Base-by-base conservation (phyloP, 2,113 vertebrate genomes). In the Globicephala melas region DNA sequence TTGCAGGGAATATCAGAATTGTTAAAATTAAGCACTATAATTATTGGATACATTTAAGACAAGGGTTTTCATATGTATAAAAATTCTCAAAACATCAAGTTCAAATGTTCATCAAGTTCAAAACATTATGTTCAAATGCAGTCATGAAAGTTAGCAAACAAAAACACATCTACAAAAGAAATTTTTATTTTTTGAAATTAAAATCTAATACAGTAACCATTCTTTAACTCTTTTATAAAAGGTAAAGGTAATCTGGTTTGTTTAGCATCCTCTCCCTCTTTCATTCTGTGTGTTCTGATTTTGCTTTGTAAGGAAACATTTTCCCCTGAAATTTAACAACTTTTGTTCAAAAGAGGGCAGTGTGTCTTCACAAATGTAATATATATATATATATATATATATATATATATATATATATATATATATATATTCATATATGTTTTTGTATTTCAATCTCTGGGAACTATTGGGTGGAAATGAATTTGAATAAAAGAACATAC, bases 271-370 rank as follows among this genome's bases (percentile, higher is more conserved):
- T 81, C 41, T 83, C 13, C 25, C 1, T 68, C 7, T 83, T 53
- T 95, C n/a, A 3, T 50, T 33, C 38, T 44, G 14, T 41, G 9
- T 21, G 31, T 23, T 79, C 23, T 95, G 20, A 25, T 68, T 80
- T 68, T 94, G 14, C 47, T 38, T 96, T 58, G 10, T 8, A 58
- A 1, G 21, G 33, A 58, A 36, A 36, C 0, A 1, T 31, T 73
- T 9, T 3, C 21, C 5, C 6, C 21, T 89, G 53, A 91, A 95
- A 87, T 79, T 89, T 55, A 83, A 55, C n/a, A 44, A 33, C 18
- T 83, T 90, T 44, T 96, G 36, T 90, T 92, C 85, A 94, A 84
- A 97, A 97, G 97, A 97, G 41, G 93, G 73, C 85, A 95, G 44
- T 93, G 2, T 93, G 44, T 65, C 85, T 94, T 91, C 60, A 97